Conservation (phyloP, 2,797 vertebrate genomes). For the Chloroceryle inda region DNA sequence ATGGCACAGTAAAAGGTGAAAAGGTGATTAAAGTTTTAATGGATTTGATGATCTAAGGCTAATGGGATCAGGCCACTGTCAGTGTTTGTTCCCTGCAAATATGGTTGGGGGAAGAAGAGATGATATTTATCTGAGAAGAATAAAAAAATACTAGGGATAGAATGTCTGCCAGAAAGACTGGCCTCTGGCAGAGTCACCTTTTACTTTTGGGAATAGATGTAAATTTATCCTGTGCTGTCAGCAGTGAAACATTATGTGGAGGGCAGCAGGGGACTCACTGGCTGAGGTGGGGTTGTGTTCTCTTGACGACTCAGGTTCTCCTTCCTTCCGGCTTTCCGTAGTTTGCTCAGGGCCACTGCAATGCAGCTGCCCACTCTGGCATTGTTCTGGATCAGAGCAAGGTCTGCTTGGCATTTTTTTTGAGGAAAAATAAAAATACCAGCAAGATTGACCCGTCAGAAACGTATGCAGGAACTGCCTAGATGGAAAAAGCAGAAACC, state of each 20-base stretch:
- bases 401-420: conserved; percentile 80
- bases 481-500: background rate
- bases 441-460: background rate
- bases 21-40: conserved; percentile 41
- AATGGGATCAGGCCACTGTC: background rate
- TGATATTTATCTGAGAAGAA: background rate
- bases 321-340: conserved; percentile 38
- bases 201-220: background rate
- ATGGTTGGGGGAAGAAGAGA: background rate
- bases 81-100: background rate
- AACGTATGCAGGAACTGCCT: background rate
- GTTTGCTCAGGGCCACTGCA: conserved; percentile 84
- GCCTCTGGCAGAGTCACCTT: background rate
- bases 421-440: conserved; percentile 65
- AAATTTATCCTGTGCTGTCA: conserved; percentile 32
- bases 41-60: background rate
- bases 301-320: background rate
- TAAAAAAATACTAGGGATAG: background rate
- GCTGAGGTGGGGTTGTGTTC: background rate
- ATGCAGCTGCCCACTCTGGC: conserved; percentile 90
- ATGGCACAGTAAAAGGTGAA: conserved; percentile 17
- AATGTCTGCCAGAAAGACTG: background rate
- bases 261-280: conserved; percentile 60
- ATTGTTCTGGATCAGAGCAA: conserved; percentile 91
- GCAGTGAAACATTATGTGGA: background rate